phyloP scores from a whole-genome alignment of 2,113 vertebrate species.

The Promerops cafer region DNA sequence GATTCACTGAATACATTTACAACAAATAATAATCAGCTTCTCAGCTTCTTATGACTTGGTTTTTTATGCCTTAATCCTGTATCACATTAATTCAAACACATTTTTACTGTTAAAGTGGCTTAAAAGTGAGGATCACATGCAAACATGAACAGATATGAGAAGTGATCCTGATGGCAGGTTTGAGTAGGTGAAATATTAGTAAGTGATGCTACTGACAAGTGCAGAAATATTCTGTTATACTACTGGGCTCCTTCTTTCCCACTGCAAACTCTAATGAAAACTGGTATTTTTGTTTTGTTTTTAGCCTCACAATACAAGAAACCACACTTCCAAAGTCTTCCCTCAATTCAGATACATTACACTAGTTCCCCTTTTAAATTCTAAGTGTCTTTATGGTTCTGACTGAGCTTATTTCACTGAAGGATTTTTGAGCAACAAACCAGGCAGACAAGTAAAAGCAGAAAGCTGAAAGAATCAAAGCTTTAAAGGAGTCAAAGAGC shows the following conservation, averaged over 20 bases:
- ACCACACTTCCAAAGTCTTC: background rate
- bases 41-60: background rate
- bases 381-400: background rate
- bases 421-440: background rate
- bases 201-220: background rate
- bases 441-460: background rate
- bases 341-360: background rate
- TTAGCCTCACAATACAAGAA: background rate
- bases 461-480: background rate
- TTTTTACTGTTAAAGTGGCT: background rate
- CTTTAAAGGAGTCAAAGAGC: constrained; percentile 31
- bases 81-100: background rate
- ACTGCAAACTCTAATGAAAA: background rate
- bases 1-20: background rate
- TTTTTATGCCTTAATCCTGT: background rate
- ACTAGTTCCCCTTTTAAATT: background rate
- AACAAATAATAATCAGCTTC: background rate
- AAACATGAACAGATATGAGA: background rate
- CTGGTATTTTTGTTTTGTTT: background rate
- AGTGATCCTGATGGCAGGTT: background rate
- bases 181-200: background rate
- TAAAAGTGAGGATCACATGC: background rate
- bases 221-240: background rate
- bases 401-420: background rate
- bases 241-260: background rate